A percentile compares a stretch with the other conserved stretches of the same genome.
Evolutionary conservation across 2,888 invertebrate genomes (phyloP).

Genomic region (Euplexia lucipara): DNA sequence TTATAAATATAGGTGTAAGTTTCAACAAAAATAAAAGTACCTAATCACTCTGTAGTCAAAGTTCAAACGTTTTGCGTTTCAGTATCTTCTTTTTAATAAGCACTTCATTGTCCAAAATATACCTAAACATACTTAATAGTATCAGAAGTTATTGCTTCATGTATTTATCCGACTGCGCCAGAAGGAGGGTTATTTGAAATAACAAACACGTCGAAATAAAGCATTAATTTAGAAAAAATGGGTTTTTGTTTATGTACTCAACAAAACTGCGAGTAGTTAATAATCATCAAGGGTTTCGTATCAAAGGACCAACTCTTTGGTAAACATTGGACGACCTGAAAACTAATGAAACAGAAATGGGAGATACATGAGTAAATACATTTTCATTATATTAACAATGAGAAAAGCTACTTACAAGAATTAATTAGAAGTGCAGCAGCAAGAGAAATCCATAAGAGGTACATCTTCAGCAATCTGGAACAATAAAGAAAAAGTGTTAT

Average conservation of each 20-base stretch:
- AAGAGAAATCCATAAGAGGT: conserved; percentile 27
- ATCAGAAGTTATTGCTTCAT: no score
- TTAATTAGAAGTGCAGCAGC: conserved; percentile 26
- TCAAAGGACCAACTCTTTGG: not conserved
- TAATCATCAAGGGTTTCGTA: conserved; percentile 23
- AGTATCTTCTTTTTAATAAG: no score
- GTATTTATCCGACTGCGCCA: no score
- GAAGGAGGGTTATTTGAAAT: no score
- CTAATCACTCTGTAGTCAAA: no score
- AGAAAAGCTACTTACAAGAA: conserved; percentile 52
- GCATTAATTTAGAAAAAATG: no score
- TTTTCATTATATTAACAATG: not conserved
- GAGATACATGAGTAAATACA: conserved; percentile 4
- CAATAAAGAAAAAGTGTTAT: not conserved
- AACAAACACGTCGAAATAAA: no score
- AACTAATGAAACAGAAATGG: conserved; percentile 28
- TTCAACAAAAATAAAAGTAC: no score
- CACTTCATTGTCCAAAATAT: no score
- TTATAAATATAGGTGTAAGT: no score
- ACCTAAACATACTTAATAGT: no score
- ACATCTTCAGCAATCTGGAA: conserved; percentile 58
- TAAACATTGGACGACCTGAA: conserved; percentile 16
- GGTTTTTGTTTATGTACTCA: not conserved
- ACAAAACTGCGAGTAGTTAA: conserved; percentile 4
- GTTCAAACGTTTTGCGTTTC: no score